These are phyloP conservation scores for Drosophila dunni DNA, from an alignment of 1,140 invertebrate genomes.

Conservation along the genomic window DNA sequence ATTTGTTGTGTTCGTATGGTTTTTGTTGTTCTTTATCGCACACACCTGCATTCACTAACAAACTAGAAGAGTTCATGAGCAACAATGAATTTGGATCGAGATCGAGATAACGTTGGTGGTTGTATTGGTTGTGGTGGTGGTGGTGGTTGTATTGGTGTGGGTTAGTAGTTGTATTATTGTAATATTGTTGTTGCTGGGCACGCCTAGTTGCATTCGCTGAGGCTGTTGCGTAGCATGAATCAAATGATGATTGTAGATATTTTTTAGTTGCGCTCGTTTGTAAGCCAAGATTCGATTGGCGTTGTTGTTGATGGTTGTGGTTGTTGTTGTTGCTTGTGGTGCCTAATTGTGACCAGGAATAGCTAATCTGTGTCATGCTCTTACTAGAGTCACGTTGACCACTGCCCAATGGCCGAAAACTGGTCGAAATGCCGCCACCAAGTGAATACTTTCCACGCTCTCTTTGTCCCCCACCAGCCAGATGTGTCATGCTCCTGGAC, in stretches of 20 bases:
- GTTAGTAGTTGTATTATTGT: constrained; percentile 79
- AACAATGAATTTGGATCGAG: constrained; percentile 84
- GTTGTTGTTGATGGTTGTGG: constrained; percentile 64
- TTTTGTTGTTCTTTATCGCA: constrained; percentile 57
- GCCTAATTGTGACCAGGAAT: constrained; percentile 67
- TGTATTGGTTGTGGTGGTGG: constrained; percentile 7
- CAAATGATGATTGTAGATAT: constrained; percentile 84
- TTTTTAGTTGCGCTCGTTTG: constrained; percentile 84
- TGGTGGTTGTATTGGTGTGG: constrained; percentile 56
- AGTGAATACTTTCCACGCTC: constrained; percentile 74
- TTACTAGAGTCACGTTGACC: constrained; percentile 78
- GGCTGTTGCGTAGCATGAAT: constrained; percentile 59
- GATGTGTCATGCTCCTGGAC: constrained; percentile 89
- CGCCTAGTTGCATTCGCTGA: constrained; percentile 70
- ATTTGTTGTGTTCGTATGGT: constrained; percentile 31
- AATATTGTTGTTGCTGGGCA: constrained; percentile 80
- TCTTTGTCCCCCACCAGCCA: constrained; percentile 85
- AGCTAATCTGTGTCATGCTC: constrained; percentile 83
- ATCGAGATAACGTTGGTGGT: constrained; percentile 70
- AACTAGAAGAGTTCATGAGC: constrained; percentile 84
- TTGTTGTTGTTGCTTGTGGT: constrained; percentile 46
- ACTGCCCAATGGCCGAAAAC: constrained; percentile 74
- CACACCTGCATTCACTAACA: constrained; percentile 84
- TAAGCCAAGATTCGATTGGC: constrained; percentile 81
- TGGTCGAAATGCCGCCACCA: constrained; percentile 78